Evolutionary conservation across 2,797 vertebrate genomes (phyloP).

Genomic region (Acanthurus leucopareius): DNA sequence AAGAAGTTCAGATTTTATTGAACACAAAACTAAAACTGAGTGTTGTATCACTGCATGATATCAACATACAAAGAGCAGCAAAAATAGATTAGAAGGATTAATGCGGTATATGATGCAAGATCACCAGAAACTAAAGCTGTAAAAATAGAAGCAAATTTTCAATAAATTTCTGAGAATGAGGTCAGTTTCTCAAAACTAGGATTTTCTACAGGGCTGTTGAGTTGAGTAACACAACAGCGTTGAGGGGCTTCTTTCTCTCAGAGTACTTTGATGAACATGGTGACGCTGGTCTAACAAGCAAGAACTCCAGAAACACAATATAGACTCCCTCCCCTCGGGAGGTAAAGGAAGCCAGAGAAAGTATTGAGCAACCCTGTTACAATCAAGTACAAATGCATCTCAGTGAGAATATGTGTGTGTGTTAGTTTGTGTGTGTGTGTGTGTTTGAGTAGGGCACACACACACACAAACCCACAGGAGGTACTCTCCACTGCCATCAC

Average conservation of each 20-base stretch:
- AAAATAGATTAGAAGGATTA: not conserved
- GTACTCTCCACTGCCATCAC: conserved; percentile 72
- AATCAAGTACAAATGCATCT: conserved; percentile 50
- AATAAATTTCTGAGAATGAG: not conserved
- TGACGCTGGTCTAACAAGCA: conserved; percentile 40
- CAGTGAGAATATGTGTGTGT: conserved; percentile 21
- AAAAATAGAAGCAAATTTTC: not conserved
- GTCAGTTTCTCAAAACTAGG: not conserved
- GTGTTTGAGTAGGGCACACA: conserved; percentile 46
- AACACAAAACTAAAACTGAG: too few species aligned
- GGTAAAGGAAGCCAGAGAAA: conserved; percentile 53
- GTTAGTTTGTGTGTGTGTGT: conserved; percentile 18
- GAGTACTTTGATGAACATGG: not conserved
- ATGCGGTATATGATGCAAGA: not conserved
- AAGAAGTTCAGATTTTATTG: too few species aligned
- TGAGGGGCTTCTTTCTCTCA: conserved; percentile 16
- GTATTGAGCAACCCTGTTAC: conserved; percentile 64
- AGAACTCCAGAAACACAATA: conserved; percentile 47
- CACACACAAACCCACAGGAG: conserved; percentile 70
- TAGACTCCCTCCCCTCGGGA: conserved; percentile 44
- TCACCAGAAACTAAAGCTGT: not conserved
- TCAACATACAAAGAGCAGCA: not conserved
- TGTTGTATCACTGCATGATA: not conserved
- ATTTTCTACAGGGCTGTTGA: not conserved
- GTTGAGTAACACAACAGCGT: not conserved